Conservation (phyloP, 1,140 invertebrate genomes). For the Macrotrachela quadricornifera region DNA sequence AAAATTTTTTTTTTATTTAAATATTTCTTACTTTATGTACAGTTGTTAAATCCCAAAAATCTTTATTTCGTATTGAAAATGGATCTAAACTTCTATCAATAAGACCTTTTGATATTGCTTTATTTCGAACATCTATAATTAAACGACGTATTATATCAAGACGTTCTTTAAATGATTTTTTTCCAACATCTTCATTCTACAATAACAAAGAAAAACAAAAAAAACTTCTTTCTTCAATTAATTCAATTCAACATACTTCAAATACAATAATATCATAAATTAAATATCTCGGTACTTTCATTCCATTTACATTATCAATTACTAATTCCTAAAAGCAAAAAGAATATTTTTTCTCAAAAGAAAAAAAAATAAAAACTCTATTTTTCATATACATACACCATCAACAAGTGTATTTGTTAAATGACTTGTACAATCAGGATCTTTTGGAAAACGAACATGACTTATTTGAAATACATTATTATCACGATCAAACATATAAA, state of each 20-base stretch:
- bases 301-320: conserved; percentile 46
- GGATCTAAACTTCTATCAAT: conserved; percentile 57
- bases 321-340: conserved; percentile 67
- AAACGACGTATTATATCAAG: conserved; percentile 48
- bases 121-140: conserved; percentile 44
- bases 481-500: conserved; percentile 86
- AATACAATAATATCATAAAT: conserved; percentile 82
- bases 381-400: conserved; percentile 43
- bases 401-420: conserved; percentile 67
- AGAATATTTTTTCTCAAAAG: conserved; percentile 14
- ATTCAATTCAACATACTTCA: conserved; percentile 32
- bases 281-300: conserved; percentile 58
- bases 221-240: neutral
- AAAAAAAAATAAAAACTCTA: neutral
- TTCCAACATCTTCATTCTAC: conserved; percentile 50
- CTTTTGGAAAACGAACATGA: conserved; percentile 52
- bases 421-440: conserved; percentile 46
- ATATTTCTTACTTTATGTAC: too few species aligned
- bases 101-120: conserved; percentile 48
- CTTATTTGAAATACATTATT: conserved; percentile 71
- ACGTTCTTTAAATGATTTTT: conserved; percentile 52
- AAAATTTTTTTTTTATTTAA: too few species aligned
- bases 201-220: too few species aligned
- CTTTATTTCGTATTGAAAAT: conserved; percentile 49
- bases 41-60: conserved; percentile 40